Base-by-base conservation (phyloP, 2,113 vertebrate species). In the Boleophthalmus pectinirostris region DNA sequence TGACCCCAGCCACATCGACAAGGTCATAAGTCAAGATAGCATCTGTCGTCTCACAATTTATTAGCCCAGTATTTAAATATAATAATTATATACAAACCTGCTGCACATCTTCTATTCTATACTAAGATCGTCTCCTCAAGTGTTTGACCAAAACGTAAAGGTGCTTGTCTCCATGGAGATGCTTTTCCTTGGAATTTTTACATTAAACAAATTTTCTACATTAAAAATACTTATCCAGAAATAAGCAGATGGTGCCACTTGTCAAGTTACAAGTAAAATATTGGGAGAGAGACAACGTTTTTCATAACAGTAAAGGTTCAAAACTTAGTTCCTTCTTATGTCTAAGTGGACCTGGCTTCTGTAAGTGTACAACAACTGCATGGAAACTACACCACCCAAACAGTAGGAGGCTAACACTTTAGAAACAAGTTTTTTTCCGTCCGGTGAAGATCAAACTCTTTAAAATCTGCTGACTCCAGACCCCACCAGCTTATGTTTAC, bases 401-500 rank as follows among this genome's bases (percentile, higher is more conserved):
- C 1, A 66, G 20, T 46, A 43, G 38, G 38, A 43, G 9, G 38
- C 38, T 43, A 45, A 45, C 2, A 5, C 11, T 14, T 3, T 20
- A 23, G 11, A 63, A 63, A 18, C 0, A 38, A 51, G 35, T 71
- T 18, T 78, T n/a, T 20, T 45, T 49, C 58, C 45, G 69, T 54
- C 20, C 7, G 20, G 51, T 21, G 51, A 20, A 51, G 47, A 47
- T 64, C 60, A 29, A 43, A n/a, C 43, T 1, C 25, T 68, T 54
- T 73, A 29, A 76, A 45, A 43, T 66, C 11, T 21, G 46, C 66
- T 66, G 72, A 14, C 68, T 76, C 68, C 64, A 72, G 70, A 83
- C 83, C 80, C 81, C 75, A 80, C 54, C 63, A 69, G 70, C 73
- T 66, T 74, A 72, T 91, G 85, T 89, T 92, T 84, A 85, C 73